Evolutionary conservation across 92 coral and sea anemone genomes (phyloP), one percentile per base, ranked within the genome.

Genomic region (Bergia puertoricense): DNA sequence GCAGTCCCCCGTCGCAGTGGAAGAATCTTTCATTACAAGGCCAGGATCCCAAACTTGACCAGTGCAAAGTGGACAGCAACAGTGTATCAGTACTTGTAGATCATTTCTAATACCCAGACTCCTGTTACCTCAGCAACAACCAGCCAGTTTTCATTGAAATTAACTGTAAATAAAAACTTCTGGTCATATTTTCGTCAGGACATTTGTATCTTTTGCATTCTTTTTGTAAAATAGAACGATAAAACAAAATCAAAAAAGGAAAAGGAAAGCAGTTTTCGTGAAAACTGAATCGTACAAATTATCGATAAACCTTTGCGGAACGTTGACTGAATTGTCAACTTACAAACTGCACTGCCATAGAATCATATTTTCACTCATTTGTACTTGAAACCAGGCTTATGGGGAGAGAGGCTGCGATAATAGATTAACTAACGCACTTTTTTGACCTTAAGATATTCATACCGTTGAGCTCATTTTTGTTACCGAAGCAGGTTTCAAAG

Each of bases 61-160:
- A 92, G 85, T 95, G 96, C 85, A 95, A 96, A 95, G 98, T 96
- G 80, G 96, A 93, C 40, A 91, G 93, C 66, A 96, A 89, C 92
- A 95, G 98, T 57, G 99, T 97, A 43, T 95, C 99, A 74, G 99
- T 97, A 16, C 96, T 95, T 38, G 99, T 97, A 30, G 99, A 97
- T 91, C 99, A 97, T 76, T 97, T 97, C 92, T 97, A 84, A 42
- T 46, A 83, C 65, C 79, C 87, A 71, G 77, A 71, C 57, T 30
- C 65, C 78, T 44, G 37, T n/a, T 30, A 51, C 9, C 62, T 23
- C 46, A 44, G 16, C 62, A 48, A 48, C 81, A 9, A 72, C 43
- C 6, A 38, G 39, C 44, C 18, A 54, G 14, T 40, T 36, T 72
- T 36, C 56, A 4, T 3, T 15, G 5, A 23, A 48, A 42, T 69